Conservation (phyloP, 2,113 vertebrate genomes). For the Fulica atra region DNA sequence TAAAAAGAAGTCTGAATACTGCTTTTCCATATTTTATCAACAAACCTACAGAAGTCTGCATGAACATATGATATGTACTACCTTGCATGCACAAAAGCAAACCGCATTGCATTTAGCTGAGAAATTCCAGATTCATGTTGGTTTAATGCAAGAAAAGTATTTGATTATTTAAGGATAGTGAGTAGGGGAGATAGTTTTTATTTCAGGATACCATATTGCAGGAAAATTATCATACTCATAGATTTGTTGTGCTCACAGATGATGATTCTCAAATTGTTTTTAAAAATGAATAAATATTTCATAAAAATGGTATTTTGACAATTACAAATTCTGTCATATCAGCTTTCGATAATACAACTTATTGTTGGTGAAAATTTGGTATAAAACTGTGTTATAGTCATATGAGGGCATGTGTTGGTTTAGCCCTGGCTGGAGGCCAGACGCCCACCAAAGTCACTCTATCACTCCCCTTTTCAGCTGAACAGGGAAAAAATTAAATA, state of each 20-base stretch:
- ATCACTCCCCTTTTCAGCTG: too few species aligned
- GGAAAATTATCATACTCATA: neutral
- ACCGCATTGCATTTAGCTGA: neutral
- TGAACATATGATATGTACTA: neutral
- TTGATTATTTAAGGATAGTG: neutral
- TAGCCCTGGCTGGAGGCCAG: too few species aligned
- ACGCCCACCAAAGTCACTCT: too few species aligned
- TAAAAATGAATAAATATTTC: neutral
- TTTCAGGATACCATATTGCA: neutral
- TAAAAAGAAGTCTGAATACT: neutral
- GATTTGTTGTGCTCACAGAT: neutral
- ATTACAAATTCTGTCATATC: neutral
- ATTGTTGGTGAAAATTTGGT: neutral
- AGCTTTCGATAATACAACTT: neutral
- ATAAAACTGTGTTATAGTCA: neutral
- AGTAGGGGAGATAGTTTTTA: neutral
- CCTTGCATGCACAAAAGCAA: neutral
- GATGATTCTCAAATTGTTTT: neutral
- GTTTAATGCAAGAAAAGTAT: neutral
- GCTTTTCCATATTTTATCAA: neutral
- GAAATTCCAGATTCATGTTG: neutral
- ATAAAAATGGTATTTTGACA: neutral
- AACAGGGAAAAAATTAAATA: too few species aligned
- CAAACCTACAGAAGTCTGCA: neutral
- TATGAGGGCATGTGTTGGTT: neutral